phyloP scores from a whole-genome alignment of 2,797 vertebrate genomes.

The Sebastes baramenuke region DNA sequence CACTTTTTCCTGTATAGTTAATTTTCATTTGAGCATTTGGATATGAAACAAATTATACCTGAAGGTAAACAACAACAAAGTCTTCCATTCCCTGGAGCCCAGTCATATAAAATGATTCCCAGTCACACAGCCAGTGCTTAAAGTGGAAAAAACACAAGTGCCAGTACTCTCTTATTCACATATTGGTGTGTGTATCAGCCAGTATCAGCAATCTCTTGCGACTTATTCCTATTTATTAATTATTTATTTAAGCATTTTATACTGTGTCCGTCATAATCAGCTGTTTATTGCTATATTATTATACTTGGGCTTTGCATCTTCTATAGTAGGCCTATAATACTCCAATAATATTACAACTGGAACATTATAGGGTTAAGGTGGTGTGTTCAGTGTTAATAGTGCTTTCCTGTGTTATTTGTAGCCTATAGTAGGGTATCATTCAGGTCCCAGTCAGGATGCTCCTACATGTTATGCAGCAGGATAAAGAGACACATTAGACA shows the following conservation, averaged over 20 bases:
- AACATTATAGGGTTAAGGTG: background rate
- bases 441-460: no score
- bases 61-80: background rate
- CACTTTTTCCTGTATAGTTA: background rate
- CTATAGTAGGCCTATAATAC: background rate
- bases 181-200: background rate
- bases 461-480: background rate
- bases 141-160: background rate
- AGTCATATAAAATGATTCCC: background rate
- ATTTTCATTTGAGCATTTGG: background rate
- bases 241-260: background rate
- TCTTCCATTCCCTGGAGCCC: background rate
- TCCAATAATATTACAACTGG: background rate
- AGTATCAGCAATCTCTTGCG: background rate
- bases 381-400: background rate
- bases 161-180: background rate
- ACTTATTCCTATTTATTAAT: background rate
- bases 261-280: background rate
- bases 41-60: background rate
- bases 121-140: background rate
- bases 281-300: background rate
- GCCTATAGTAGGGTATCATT: background rate
- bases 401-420: background rate
- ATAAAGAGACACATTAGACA: background rate
- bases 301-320: background rate